phyloP scores from a whole-genome alignment of 2,797 vertebrate genomes.

The Pangasius mekongensis region DNA sequence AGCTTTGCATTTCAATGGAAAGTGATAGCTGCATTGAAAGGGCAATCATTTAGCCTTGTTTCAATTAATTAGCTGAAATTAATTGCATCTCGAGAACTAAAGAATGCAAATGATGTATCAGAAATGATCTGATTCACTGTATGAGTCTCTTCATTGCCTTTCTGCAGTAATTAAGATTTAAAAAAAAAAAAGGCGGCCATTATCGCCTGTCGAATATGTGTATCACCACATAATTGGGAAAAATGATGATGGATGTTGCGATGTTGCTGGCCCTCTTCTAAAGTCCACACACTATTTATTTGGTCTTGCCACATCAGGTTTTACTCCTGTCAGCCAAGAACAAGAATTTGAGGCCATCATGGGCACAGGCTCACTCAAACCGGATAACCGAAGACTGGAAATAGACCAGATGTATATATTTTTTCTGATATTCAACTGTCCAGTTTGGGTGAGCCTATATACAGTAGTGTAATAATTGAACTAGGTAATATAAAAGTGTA shows the following conservation, averaged over 20 bases:
- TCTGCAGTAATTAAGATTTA: slow-evolving; percentile 21
- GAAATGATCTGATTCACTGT: slow-evolving; percentile 3
- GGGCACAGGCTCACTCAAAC: background rate
- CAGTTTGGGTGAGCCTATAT: background rate
- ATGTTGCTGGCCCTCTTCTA: background rate
- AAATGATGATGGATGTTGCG: slow-evolving; percentile 17
- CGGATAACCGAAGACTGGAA: background rate
- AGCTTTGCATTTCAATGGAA: background rate
- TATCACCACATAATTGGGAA: slow-evolving; percentile 23
- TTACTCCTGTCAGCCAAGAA: background rate
- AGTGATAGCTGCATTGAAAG: background rate
- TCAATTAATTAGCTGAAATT: background rate
- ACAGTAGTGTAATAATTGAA: background rate
- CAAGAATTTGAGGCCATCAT: background rate
- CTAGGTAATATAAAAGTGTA: background rate
- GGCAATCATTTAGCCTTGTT: background rate
- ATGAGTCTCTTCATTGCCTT: slow-evolving; percentile 7
- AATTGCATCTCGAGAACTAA: background rate
- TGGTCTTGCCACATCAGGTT: background rate
- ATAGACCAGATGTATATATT: background rate
- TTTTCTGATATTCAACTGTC: background rate
- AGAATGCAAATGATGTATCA: background rate
- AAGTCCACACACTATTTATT: too few species aligned
- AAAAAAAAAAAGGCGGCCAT: background rate
- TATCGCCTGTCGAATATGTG: slow-evolving; percentile 31